Evolutionary conservation across 2,888 invertebrate genomes (phyloP), one percentile per base, ranked within the genome.

Genomic region (Mallateleia sp.): DNA sequence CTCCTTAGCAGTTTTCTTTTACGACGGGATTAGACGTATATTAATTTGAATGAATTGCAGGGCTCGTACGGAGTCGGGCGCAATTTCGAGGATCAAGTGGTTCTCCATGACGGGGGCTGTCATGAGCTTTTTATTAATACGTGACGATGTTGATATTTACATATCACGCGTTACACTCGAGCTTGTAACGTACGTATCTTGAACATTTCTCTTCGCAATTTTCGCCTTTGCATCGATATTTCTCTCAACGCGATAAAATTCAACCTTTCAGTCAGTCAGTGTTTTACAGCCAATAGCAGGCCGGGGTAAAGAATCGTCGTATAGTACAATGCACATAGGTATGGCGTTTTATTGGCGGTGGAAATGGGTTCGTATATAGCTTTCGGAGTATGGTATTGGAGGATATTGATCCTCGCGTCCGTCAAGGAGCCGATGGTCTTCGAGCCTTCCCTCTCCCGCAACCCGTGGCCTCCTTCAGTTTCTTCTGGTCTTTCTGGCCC

Each of bases 321-420:
- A 92, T 91, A 92, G 91, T 88, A 89, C 94, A 93, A 94, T 94
- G 94, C 93, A 93, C 93, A 92, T 93, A 93, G 93, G 93, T 93
- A 93, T 92, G 93, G 94, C 93, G 93, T 94, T 95, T 95, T 94
- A 94, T 94, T 94, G 94, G 94, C 93, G 92, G 91, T 94, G 92
- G 94, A 93, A 94, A 94, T 94, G 93, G 94, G 92, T 92, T 91
- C 91, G 91, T 94, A 93, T 92, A 94, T 92, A 93, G 92, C 92
- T 92, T 92, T 91, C 91, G 90, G 93, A 93, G 93, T 94, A 94
- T 94, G 94, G 94, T 94, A 94, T 95, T 93, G 94, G 93, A 93
- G 93, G 94, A 94, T 95, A 95, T 95, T 95, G 95, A 95, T 95
- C 94, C 93, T 94, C 93, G 94, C 93, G 95, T 94, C 94, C 94